Evolutionary conservation across 1,140 invertebrate genomes (phyloP).

Genomic region (Chionoecetes opilio): DNA sequence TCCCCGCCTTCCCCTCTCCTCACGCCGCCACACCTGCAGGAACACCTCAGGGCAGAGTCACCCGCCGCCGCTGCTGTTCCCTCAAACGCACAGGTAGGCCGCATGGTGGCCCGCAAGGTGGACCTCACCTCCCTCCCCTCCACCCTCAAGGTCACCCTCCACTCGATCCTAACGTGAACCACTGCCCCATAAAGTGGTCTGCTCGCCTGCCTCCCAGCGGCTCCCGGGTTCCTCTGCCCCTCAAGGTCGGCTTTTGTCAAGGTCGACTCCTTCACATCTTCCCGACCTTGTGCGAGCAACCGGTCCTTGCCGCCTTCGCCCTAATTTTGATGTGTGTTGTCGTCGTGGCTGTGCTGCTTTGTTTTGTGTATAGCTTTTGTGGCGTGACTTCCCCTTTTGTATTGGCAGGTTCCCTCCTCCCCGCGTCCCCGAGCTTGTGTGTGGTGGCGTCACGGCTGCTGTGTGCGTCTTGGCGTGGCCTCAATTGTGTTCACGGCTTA

Average conservation of each 20-base stretch:
- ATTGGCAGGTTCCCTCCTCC: background rate
- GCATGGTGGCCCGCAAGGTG: conserved; percentile 46
- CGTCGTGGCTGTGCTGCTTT: background rate
- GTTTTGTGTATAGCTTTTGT: background rate
- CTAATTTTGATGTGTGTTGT: background rate
- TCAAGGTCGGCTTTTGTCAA: conserved; percentile 5
- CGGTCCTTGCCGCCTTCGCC: background rate
- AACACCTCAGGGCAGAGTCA: conserved; percentile 55
- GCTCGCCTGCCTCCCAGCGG: background rate
- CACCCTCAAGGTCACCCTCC: background rate
- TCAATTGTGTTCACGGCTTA: background rate
- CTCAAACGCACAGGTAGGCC: conserved; percentile 70
- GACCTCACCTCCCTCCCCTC: background rate
- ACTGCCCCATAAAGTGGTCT: background rate
- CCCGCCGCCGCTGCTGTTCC: conserved; percentile 50
- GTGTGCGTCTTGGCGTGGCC: too few species aligned
- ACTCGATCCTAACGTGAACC: background rate
- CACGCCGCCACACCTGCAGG: conserved; percentile 36
- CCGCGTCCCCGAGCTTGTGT: too few species aligned
- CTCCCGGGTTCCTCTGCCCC: too few species aligned
- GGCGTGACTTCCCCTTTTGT: background rate
- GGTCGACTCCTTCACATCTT: background rate
- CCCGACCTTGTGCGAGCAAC: background rate
- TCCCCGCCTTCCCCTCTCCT: background rate
- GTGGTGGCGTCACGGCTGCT: background rate